Percentiles rank a stretch among this genome's conserved stretches.
Conservation (phyloP, 2,797 vertebrate genomes). For the Myotis planiceps region DNA sequence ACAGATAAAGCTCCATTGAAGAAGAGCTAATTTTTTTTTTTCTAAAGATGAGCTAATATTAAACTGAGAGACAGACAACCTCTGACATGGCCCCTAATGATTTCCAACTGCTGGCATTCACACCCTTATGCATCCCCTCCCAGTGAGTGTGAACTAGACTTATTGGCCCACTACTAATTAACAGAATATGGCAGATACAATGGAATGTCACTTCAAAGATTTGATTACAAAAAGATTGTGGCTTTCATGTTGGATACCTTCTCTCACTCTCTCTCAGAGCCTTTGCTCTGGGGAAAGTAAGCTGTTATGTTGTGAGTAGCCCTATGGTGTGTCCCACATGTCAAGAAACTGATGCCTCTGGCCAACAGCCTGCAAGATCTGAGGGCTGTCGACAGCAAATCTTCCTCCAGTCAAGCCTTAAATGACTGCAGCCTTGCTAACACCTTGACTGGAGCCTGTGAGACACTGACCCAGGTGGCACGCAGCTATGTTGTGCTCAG, state of each 20-base stretch:
- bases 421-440: background rate
- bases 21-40: too few relatives aligned
- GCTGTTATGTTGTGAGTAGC: background rate
- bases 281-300: background rate
- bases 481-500: background rate
- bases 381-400: background rate
- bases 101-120: background rate
- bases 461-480: background rate
- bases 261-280: background rate
- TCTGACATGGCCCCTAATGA: background rate
- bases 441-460: background rate
- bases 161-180: background rate
- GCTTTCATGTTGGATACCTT: background rate
- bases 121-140: background rate
- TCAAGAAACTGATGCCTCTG: background rate
- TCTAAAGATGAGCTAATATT: background rate
- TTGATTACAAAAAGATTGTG: background rate
- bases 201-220: background rate
- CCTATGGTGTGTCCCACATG: background rate
- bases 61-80: background rate
- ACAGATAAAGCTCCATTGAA: background rate
- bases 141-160: background rate
- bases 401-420: background rate
- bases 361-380: background rate
- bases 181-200: background rate